A percentile compares a stretch with the other conserved stretches of the same genome.
Evolutionary conservation across 2,113 vertebrate species (phyloP).

Genomic region (Bujurquina vittata): DNA sequence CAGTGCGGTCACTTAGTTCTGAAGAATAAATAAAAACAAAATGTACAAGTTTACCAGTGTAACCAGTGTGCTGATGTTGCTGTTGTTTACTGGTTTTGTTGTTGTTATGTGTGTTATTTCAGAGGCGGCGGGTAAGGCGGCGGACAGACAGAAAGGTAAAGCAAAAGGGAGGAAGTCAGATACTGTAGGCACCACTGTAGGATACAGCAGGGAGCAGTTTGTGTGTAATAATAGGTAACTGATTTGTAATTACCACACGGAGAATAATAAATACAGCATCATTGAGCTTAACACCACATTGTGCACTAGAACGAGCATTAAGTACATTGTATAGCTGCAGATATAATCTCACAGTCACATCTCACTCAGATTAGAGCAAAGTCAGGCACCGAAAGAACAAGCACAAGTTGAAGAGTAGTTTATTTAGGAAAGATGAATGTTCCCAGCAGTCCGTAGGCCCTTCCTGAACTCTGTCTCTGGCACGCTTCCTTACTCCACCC

Average conservation of each 20-base stretch:
- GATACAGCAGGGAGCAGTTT: neutral
- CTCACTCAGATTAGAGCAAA: neutral
- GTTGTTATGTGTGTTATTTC: conserved; percentile 77
- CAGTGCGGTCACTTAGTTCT: neutral
- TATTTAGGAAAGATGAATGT: neutral
- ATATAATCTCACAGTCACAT: neutral
- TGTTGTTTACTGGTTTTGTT: conserved; percentile 71
- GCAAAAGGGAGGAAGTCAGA: conserved; percentile 35
- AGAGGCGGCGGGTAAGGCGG: conserved; percentile 75
- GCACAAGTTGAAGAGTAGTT: neutral
- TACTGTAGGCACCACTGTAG: conserved; percentile 2
- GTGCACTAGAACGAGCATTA: neutral
- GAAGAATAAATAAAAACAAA: neutral
- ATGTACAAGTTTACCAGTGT: neutral
- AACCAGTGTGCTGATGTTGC: conserved; percentile 39
- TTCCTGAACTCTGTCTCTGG: conserved; percentile 55
- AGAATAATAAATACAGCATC: neutral
- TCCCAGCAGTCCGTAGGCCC: conserved; percentile 16
- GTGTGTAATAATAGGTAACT: neutral
- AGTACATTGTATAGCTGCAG: neutral
- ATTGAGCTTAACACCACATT: neutral
- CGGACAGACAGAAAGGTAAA: conserved; percentile 78
- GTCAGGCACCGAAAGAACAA: neutral
- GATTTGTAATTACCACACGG: neutral
- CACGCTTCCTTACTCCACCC: conserved; percentile 65